phyloP scores from a whole-genome alignment of 2,888 invertebrate species.

The Seladonia tumulorum region DNA sequence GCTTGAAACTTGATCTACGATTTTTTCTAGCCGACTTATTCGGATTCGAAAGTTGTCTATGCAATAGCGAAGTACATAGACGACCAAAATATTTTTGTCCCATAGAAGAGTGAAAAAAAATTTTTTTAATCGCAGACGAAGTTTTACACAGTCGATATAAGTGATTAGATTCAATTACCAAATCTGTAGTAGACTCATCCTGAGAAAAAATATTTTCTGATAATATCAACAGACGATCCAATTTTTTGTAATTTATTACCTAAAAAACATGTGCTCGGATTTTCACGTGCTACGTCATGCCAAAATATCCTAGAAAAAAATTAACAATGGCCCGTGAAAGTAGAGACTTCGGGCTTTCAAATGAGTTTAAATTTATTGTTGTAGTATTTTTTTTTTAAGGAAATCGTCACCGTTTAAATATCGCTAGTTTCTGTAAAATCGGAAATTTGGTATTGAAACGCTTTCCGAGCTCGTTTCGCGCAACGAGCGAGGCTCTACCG shows the following conservation, averaged over 20 bases:
- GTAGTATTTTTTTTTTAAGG: background rate
- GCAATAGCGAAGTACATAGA: no score
- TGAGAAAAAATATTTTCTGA: no score
- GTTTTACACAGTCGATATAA: no score
- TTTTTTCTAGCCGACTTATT: background rate
- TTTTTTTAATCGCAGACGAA: no score
- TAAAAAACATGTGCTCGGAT: background rate
- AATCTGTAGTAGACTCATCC: no score
- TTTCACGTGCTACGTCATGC: fast-evolving
- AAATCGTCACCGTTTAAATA: background rate
- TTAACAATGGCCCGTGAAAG: background rate
- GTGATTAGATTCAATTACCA: no score
- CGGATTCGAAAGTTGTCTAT: no score
- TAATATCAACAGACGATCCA: background rate
- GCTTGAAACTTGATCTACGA: background rate
- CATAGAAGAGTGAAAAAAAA: no score
- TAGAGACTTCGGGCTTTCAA: background rate
- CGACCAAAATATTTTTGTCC: no score
- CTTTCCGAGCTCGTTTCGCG: no score
- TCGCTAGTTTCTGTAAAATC: background rate
- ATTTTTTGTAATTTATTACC: no score
- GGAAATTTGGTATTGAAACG: background rate
- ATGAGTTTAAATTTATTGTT: fast-evolving
- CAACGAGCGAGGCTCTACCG: background rate
- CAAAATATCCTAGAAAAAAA: background rate